Evolutionary conservation across 30 jellyfish, hydroid and myxozoan species (phyloP), one percentile per base, ranked within the genome.

Genomic region (Calvadosia cruxmelitensis): DNA sequence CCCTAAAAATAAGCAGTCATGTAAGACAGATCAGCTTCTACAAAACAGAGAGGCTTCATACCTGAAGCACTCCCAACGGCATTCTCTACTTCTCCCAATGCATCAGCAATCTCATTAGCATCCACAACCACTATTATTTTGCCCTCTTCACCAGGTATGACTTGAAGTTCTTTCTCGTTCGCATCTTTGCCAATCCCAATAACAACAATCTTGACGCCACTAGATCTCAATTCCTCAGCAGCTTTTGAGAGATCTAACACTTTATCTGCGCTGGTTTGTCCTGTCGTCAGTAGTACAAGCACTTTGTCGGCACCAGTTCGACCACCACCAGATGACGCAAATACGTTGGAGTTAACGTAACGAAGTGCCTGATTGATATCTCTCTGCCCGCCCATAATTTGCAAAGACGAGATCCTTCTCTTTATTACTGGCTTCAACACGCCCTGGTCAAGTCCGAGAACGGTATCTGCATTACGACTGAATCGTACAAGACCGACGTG

Each of bases 361-460:
- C 73, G 71, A 29, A 84, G 52, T 34, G 95, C 92, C 67, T 52
- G 70, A 42, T 71, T 35, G 77, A 77, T 68, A 63, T 84, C 48
- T 33, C 95, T 71, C 5, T 68, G 81, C 33, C 96, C 96, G 27
- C 94, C 96, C 10, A 64, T 33, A 1, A 26, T 27, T 30, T 49
- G 32, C 27, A 66, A 27, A n/a, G 34, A 23, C 12, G 25, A 66
- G 29, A 70, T 31, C 10, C 79, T 85, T 48, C 33, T 51, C 34
- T 15, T 16, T 32, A 72, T 32, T 1, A 64, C 71, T n/a, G 28
- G 64, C 1, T 29, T 20, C 7, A 71, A 64, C n/a, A 51, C 50
- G 12, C 86, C 86, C 57, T 20, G 10, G 20, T 42, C 20, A 20
- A 42, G 20, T 42, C 15, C 15, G 10, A 42, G 20, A 20, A 42